Evolutionary conservation across 2,113 vertebrate species (phyloP).

Genomic region (Phaethornis superciliosus): DNA sequence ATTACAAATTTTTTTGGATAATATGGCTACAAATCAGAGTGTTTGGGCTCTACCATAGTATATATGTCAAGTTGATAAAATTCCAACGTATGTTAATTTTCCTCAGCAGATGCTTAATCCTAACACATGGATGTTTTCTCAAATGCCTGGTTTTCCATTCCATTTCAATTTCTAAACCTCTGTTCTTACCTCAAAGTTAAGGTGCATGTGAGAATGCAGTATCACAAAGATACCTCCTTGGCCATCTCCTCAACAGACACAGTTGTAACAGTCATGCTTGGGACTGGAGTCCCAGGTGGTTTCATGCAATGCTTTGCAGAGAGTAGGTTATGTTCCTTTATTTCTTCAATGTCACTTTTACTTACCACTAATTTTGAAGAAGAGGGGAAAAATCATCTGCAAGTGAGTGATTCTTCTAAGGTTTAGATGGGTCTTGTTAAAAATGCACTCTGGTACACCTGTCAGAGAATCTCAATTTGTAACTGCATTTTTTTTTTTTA

Average conservation of each 20-base stretch:
- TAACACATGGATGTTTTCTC: neutral
- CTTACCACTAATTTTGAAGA: neutral
- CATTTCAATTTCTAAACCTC: neutral
- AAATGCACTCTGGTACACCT: neutral
- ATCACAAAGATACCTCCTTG: neutral
- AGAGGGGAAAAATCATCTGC: neutral
- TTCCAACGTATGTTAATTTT: neutral
- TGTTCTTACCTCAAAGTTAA: neutral
- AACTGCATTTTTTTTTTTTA: neutral
- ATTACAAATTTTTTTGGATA: neutral
- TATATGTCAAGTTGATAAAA: neutral
- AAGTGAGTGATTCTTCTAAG: neutral
- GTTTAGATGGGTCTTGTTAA: neutral
- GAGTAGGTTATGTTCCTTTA: neutral
- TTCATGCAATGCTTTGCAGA: neutral
- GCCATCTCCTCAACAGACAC: neutral
- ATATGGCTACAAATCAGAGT: neutral
- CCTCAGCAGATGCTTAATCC: neutral
- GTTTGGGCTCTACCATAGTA: neutral
- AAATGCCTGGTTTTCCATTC: neutral
- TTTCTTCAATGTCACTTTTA: neutral
- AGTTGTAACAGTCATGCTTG: neutral
- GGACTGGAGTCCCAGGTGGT: neutral
- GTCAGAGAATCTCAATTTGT: neutral
- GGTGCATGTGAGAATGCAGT: rapidly evolving